phyloP scores from a whole-genome alignment of 2,113 vertebrate genomes.

The Himantopus leucocephalus region DNA sequence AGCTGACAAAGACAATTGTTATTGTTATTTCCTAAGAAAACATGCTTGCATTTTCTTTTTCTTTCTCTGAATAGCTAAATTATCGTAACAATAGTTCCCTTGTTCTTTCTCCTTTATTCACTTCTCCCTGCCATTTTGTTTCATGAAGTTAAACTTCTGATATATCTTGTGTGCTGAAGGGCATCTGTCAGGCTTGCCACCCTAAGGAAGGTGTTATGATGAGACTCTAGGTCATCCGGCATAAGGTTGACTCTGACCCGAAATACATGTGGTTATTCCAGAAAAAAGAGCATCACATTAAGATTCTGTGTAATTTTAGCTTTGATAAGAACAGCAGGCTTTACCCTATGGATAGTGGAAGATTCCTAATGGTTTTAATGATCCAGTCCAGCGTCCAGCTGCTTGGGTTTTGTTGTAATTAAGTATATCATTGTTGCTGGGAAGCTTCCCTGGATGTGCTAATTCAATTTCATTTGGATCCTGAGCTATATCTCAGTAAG shows the following conservation, averaged over 20 bases:
- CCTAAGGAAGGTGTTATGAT: not conserved
- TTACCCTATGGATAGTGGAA: not conserved
- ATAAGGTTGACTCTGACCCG: not conserved
- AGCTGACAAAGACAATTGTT: conserved; percentile 51
- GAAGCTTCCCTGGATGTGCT: not conserved
- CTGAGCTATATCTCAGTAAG: not conserved
- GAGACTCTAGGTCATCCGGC: not conserved
- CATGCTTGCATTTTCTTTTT: conserved; percentile 26
- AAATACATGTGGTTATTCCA: not conserved
- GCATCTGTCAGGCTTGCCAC: not conserved
- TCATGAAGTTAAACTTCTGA: not conserved
- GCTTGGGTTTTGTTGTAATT: not conserved
- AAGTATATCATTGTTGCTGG: not conserved
- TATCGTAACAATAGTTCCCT: conserved; percentile 14
- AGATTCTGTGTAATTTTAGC: not conserved
- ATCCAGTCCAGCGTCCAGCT: not conserved
- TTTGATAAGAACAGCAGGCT: not conserved
- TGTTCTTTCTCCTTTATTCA: not conserved
- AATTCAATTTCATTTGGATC: not conserved
- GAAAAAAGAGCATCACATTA: not conserved
- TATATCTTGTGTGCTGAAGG: not conserved
- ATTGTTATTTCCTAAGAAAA: conserved; percentile 38
- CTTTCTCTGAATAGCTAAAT: conserved; percentile 40
- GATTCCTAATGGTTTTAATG: not conserved
- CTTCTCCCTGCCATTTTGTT: conserved; percentile 6